phyloP scores from a whole-genome alignment of 2,888 invertebrate species.

The Diadegma fenestrale region DNA sequence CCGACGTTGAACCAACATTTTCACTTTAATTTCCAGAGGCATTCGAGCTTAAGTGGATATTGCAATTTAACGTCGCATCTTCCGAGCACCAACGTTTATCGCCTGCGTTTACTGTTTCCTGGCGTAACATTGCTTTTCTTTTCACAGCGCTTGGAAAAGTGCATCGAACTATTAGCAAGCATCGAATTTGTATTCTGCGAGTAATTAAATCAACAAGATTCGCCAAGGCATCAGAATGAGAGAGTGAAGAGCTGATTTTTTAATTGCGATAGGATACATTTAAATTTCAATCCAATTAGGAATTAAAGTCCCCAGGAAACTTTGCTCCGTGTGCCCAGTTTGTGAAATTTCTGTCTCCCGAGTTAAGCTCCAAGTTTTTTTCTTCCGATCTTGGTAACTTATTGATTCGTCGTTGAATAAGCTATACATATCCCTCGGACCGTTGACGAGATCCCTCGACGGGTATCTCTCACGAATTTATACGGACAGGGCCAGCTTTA shows the following conservation, averaged over 20 bases:
- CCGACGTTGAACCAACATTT: background rate
- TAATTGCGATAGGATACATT: constrained; percentile 13
- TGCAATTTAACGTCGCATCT: background rate
- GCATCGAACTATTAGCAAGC: background rate
- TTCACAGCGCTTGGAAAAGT: background rate
- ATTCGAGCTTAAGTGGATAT: background rate
- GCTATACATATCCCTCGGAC: background rate
- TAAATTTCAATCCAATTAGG: constrained; percentile 29
- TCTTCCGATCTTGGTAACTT: constrained; percentile 16
- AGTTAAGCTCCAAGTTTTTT: constrained; percentile 6
- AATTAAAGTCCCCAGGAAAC: constrained; percentile 7
- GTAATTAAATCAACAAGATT: constrained; percentile 12
- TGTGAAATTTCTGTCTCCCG: background rate
- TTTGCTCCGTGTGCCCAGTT: background rate
- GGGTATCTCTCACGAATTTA: constrained; percentile 46
- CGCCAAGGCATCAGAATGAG: background rate
- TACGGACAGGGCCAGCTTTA: constrained; percentile 57
- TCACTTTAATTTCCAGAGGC: background rate
- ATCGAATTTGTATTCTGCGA: background rate
- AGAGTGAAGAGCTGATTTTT: background rate
- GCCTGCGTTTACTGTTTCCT: background rate
- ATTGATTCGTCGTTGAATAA: constrained; percentile 34
- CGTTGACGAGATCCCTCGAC: background rate
- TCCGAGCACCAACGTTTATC: background rate
- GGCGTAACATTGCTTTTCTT: background rate